Evolutionary conservation across 1,140 invertebrate genomes (phyloP).

Genomic region (Drosophila arawakana): DNA sequence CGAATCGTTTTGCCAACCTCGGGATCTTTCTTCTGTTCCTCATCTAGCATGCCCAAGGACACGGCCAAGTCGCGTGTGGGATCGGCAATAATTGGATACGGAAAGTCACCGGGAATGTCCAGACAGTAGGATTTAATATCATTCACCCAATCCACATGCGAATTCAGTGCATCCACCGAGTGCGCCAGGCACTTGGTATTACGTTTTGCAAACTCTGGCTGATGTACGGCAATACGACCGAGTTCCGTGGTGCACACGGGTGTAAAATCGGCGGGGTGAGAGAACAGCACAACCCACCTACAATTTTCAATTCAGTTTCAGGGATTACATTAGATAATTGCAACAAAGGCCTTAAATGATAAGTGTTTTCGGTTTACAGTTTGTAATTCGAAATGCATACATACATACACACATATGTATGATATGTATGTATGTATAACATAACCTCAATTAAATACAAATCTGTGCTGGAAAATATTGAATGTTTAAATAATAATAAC

Average conservation of each 20-base stretch:
- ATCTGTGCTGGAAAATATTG: no score
- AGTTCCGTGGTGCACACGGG: constrained; percentile 98
- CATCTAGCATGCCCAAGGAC: constrained; percentile 94
- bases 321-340: not conserved
- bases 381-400: not conserved
- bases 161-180: constrained; percentile 92
- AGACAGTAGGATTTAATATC: constrained; percentile 91
- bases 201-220: constrained; percentile 91
- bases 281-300: constrained; percentile 96
- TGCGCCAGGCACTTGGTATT: constrained; percentile 94
- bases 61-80: constrained; percentile 90
- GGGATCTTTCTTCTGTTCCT: constrained; percentile 89
- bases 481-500: not conserved
- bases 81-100: constrained; percentile 96
- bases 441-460: not conserved
- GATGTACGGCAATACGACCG: constrained; percentile 90
- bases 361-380: not conserved
- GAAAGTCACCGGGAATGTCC: constrained; percentile 89
- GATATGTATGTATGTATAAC: not conserved
- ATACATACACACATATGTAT: not conserved
- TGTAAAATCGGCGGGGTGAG: constrained; percentile 96
- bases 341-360: not conserved
- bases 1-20: constrained; percentile 92
- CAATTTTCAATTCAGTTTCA: not conserved
- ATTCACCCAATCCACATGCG: constrained; percentile 92